Conservation (phyloP, 2,888 invertebrate species). For the Sympetrum striolatum region DNA sequence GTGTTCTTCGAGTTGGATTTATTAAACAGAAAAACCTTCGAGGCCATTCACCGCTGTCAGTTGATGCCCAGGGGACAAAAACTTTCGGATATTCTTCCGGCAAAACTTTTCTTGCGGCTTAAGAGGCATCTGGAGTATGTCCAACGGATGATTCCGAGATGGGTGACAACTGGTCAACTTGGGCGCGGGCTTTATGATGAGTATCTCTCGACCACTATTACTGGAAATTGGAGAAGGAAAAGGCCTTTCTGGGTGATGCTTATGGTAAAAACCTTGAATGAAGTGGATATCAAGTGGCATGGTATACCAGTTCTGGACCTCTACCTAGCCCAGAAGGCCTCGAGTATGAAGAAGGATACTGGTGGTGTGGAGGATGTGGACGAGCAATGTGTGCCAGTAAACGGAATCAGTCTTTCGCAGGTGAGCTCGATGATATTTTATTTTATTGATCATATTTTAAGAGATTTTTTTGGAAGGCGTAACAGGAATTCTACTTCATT, state of each 20-base stretch:
- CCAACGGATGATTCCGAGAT: slow-evolving; percentile 55
- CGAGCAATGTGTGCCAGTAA: slow-evolving; percentile 65
- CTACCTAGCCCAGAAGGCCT: slow-evolving; percentile 63
- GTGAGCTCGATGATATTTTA: slow-evolving; percentile 56
- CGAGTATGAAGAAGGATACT: slow-evolving; percentile 58
- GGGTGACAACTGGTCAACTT: slow-evolving; percentile 58
- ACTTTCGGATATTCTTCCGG: slow-evolving; percentile 58
- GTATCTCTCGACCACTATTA: slow-evolving; percentile 60
- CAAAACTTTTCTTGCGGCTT: slow-evolving; percentile 58
- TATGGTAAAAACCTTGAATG: slow-evolving; percentile 63
- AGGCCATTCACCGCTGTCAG: slow-evolving; percentile 60
- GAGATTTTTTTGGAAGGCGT: no score
- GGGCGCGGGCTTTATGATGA: slow-evolving; percentile 59
- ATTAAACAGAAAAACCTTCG: slow-evolving; percentile 61
- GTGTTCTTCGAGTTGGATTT: slow-evolving; percentile 65
- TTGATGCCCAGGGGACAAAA: slow-evolving; percentile 57
- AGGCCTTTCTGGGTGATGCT: slow-evolving; percentile 65
- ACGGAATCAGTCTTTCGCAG: slow-evolving; percentile 62
- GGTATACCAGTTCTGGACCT: slow-evolving; percentile 64
- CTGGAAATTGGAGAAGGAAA: slow-evolving; percentile 63
- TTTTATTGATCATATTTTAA: not conserved
- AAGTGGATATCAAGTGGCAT: slow-evolving; percentile 59
- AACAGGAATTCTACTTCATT: not conserved
- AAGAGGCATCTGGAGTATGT: slow-evolving; percentile 61
- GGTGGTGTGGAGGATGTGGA: slow-evolving; percentile 63